Percentiles rank a stretch among this genome's conserved stretches.
Conservation (phyloP, 53 echinoderm and acorn worm species). For the Holothuria scabra region DNA sequence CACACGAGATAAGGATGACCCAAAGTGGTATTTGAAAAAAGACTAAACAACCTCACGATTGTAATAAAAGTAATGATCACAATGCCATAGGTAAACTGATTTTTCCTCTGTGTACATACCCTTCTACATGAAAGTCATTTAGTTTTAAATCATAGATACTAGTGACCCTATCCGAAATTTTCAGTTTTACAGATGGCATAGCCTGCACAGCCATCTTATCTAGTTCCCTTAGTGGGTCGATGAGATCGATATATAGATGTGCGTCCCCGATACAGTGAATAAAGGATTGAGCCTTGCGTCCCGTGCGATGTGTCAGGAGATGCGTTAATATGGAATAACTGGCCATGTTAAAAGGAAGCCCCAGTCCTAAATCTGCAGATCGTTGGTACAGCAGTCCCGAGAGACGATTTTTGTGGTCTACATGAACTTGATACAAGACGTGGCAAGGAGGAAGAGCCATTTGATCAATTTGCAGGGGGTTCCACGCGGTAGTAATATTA, state of each 20-base stretch:
- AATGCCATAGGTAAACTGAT: no score
- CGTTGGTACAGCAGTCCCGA: not conserved
- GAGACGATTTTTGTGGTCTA: not conserved
- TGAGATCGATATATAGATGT: constrained; percentile 2
- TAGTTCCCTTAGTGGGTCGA: not conserved
- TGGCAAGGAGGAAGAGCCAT: constrained; percentile 18
- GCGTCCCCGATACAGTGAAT: not conserved
- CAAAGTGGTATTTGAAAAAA: no score
- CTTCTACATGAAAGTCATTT: no score
- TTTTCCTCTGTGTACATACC: no score
- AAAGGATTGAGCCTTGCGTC: not conserved
- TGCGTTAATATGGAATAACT: not conserved
- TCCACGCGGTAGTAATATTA: not conserved
- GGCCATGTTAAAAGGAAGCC: constrained; percentile 3
- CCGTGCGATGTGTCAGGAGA: not conserved
- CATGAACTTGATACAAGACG: not conserved
- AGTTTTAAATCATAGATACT: no score
- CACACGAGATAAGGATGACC: no score
- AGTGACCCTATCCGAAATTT: no score
- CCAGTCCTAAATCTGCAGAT: not conserved
- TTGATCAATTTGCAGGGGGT: not conserved
- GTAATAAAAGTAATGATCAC: no score
- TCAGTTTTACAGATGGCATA: no score
- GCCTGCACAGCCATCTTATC: not conserved
- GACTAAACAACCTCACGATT: no score